Percentiles rank a stretch among this genome's conserved stretches.
Evolutionary conservation across 2,113 vertebrate species (phyloP).

Genomic region (Pseudorasbora parva): DNA sequence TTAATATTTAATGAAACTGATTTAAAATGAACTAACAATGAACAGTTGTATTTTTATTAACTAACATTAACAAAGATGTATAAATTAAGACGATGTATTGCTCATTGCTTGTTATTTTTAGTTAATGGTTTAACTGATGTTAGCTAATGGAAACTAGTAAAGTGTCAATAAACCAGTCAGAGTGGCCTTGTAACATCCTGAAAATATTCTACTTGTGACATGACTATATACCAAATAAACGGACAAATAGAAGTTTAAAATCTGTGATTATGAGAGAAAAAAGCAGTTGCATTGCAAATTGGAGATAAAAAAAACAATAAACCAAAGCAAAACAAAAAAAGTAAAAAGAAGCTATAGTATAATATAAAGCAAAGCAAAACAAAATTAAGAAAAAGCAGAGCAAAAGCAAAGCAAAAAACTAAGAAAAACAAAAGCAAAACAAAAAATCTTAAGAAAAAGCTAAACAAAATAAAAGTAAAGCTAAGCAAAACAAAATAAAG

Average conservation of each 20-base stretch:
- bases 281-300: not conserved
- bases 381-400: not conserved
- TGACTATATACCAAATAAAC: too few relatives aligned
- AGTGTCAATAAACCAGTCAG: too few relatives aligned
- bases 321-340: not conserved
- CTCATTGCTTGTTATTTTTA: not conserved
- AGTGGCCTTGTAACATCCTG: too few relatives aligned
- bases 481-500: not conserved
- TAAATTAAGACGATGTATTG: not conserved
- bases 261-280: not conserved
- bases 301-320: too few relatives aligned
- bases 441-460: too few relatives aligned
- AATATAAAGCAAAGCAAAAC: not conserved
- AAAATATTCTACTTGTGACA: too few relatives aligned
- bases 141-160: not conserved
- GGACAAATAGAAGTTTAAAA: not conserved
- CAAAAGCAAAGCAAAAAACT: not conserved
- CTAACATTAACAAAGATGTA: not conserved
- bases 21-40: not conserved
- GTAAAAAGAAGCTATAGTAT: not conserved
- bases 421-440: not conserved
- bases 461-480: not conserved
- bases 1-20: not conserved
- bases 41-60: not conserved
- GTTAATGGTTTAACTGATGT: not conserved